Conservation (phyloP, 2,888 invertebrate species). For the Auanema sp. region DNA sequence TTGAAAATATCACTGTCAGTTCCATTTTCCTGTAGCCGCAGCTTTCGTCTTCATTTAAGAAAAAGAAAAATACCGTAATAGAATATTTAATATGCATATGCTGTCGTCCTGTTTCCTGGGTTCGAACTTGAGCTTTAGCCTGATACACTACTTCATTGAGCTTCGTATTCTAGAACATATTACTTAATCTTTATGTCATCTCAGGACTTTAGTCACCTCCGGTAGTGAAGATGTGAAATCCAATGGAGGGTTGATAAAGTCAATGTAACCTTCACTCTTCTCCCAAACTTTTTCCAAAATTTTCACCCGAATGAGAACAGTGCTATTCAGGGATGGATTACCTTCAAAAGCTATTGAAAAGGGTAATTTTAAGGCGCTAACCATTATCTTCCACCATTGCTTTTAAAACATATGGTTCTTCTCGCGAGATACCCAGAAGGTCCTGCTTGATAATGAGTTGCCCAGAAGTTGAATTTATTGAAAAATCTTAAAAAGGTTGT, state of each 20-base stretch:
- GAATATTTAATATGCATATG: conserved; percentile 23
- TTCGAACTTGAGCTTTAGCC: conserved; percentile 19
- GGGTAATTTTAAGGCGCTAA: conserved; percentile 15
- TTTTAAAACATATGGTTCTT: conserved; percentile 30
- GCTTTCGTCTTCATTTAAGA: neutral
- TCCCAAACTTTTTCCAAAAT: conserved; percentile 1
- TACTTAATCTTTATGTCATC: neutral
- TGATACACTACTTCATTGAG: conserved; percentile 21
- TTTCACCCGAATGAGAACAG: conserved; percentile 14
- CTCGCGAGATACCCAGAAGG: conserved; percentile 26
- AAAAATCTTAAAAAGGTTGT: conserved; percentile 26
- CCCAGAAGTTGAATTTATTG: conserved; percentile 27
- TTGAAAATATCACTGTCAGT: conserved; percentile 29
- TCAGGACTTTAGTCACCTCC: conserved; percentile 13
- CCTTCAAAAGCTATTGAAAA: conserved; percentile 18
- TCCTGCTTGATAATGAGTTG: conserved; percentile 17
- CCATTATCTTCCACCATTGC: conserved; percentile 35
- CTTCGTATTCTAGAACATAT: conserved; percentile 14
- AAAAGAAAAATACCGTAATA: conserved; percentile 14
- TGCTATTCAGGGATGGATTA: conserved; percentile 13
- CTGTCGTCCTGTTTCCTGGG: conserved; percentile 6
- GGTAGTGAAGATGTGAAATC: conserved; percentile 13
- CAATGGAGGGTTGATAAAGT: conserved; percentile 16
- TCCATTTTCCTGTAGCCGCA: conserved; percentile 22
- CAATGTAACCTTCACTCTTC: conserved; percentile 3